Conservation (phyloP, 30 jellyfish, hydroid and myxozoan genomes). For the Aurelia aurita complex sp. Pacific region DNA sequence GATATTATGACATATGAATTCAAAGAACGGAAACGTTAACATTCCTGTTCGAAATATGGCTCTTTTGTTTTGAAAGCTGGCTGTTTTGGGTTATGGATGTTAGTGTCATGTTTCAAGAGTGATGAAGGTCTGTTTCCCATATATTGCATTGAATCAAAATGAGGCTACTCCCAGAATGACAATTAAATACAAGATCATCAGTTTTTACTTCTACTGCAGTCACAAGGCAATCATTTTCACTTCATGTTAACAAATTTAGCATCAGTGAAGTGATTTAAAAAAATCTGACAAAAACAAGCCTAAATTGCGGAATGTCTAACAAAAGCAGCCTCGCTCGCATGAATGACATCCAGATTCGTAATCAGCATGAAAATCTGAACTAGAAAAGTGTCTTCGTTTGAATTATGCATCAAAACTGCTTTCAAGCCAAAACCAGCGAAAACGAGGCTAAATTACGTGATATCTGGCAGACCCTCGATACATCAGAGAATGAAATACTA, state of each 20-base stretch:
- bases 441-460: conserved; percentile 10
- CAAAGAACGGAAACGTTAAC: not conserved
- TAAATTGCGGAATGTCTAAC: not conserved
- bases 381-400: not conserved
- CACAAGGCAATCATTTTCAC: conserved; percentile 10
- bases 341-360: conserved; percentile 4
- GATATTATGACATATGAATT: not conserved
- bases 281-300: conserved; percentile 11
- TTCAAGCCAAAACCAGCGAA: not conserved
- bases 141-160: conserved; percentile 1
- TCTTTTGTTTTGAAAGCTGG: not conserved
- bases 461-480: too few species aligned
- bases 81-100: not conserved
- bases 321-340: conserved; percentile 8
- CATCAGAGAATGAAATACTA: too few species aligned
- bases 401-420: too few species aligned
- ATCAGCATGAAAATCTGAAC: not conserved
- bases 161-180: conserved; percentile 20
- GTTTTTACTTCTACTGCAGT: conserved; percentile 12
- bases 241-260: not conserved
- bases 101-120: not conserved
- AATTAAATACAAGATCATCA: not conserved
- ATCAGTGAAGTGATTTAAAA: not conserved
- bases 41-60: not conserved
- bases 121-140: not conserved